Evolutionary conservation across 2,797 vertebrate species (phyloP).

Genomic region (Semotilus atromaculatus): DNA sequence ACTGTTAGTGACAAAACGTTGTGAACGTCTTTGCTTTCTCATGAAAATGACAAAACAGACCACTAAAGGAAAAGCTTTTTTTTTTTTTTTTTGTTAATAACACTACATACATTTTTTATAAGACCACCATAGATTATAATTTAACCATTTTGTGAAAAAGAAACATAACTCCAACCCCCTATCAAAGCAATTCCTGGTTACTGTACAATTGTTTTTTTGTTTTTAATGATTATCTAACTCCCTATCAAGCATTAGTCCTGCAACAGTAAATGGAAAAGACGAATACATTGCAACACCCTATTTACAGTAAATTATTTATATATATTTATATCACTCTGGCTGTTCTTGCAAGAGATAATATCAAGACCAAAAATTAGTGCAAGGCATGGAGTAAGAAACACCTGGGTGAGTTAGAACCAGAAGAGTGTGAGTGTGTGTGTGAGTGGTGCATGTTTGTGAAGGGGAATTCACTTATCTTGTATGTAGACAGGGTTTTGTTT

Average conservation of each 20-base stretch:
- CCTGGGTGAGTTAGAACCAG: constrained; percentile 69
- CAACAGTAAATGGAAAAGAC: constrained; percentile 89
- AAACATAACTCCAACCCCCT: constrained; percentile 72
- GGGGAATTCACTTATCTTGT: not conserved
- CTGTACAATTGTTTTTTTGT: constrained; percentile 84
- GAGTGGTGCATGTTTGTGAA: constrained; percentile 32
- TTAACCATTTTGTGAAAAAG: constrained; percentile 83
- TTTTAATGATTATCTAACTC: constrained; percentile 83
- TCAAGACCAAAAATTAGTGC: constrained; percentile 92
- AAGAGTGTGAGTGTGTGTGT: constrained; percentile 46
- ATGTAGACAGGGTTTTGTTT: not conserved
- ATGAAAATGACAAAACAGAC: constrained; percentile 74
- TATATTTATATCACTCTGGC: constrained; percentile 87
- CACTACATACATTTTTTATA: constrained; percentile 85
- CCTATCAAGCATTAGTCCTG: constrained; percentile 92
- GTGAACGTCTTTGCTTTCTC: constrained; percentile 54
- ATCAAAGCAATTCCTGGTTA: constrained; percentile 83
- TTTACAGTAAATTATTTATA: constrained; percentile 97
- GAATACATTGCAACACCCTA: constrained; percentile 95
- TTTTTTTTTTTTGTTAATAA: constrained; percentile 77
- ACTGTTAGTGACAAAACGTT: constrained; percentile 40
- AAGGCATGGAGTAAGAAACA: constrained; percentile 82
- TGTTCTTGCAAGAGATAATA: constrained; percentile 91
- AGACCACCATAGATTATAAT: constrained; percentile 91
- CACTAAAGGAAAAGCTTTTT: constrained; percentile 76